Evolutionary conservation across 2,113 vertebrate genomes (phyloP).

Genomic region (Camelus dromedarius): DNA sequence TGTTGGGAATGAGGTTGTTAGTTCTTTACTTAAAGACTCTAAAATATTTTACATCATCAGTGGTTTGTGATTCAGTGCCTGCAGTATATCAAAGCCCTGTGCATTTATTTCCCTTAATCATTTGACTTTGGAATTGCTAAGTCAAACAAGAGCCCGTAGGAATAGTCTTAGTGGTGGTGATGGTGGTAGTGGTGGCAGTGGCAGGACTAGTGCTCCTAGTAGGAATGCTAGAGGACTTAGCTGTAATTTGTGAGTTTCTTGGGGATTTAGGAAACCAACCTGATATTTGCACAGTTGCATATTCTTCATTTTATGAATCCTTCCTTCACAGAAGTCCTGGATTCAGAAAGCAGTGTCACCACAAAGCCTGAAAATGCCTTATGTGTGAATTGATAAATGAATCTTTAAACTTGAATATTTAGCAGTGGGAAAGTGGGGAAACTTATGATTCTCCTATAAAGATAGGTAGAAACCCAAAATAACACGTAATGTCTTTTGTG

Average conservation of each 20-base stretch:
- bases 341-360: neutral
- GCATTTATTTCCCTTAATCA: neutral
- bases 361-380: neutral
- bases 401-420: neutral
- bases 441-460: neutral
- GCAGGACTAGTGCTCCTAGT: neutral
- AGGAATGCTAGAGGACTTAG: neutral
- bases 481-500: rapidly evolving
- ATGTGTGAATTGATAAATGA: neutral
- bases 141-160: too few relatives aligned
- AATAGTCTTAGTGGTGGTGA: neutral
- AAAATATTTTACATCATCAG: neutral
- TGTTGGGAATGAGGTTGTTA: neutral
- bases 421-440: neutral
- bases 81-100: neutral
- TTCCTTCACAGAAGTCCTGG: neutral
- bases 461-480: neutral
- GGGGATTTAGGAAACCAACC: neutral
- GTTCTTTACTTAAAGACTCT: neutral
- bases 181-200: neutral
- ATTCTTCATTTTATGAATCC: neutral
- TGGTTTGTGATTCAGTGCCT: neutral
- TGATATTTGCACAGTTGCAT: neutral
- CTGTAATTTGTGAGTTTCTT: neutral
- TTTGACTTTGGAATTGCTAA: neutral